A percentile compares a stretch with the other conserved stretches of the same genome.
These are phyloP conservation scores for Gymnoscopelus braueri DNA, from an alignment of 2,797 vertebrate species.

Conservation along the genomic window DNA sequence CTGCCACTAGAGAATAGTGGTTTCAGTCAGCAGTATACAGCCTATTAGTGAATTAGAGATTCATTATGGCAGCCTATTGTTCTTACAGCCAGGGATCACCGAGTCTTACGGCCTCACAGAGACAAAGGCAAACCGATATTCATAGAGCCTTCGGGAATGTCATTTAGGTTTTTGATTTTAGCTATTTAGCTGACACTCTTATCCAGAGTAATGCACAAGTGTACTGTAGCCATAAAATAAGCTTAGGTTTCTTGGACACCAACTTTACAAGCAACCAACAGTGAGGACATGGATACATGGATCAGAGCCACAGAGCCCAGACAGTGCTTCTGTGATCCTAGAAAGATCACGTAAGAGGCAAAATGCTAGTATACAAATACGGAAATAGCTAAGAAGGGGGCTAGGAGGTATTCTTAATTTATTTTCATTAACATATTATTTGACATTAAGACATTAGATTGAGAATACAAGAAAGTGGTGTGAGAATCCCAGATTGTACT, in stretches of 20 bases:
- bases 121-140: conserved; percentile 5
- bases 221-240: background rate
- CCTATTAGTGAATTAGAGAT: conserved; percentile 50
- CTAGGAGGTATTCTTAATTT: no score
- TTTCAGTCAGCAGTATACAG: conserved; percentile 30
- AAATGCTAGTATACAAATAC: no score
- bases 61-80: conserved; percentile 43
- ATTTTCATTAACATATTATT: no score
- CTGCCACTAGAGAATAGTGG: conserved; percentile 59
- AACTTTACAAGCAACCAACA: background rate
- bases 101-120: background rate
- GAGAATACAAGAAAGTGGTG: no score
- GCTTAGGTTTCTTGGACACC: background rate
- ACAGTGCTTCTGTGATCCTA: no score
- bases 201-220: no score
- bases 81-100: conserved; percentile 36
- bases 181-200: background rate
- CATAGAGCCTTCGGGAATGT: background rate
- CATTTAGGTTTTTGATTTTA: background rate
- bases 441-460: no score
- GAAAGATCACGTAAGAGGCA: no score
- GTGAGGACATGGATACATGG: no score
- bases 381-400: no score
- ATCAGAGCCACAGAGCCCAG: no score
- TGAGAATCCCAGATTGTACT: no score